Percentiles rank a stretch among this genome's conserved stretches.
These are phyloP conservation scores for Papilio polytes DNA, from an alignment of 1,140 invertebrate genomes.

Conservation along the genomic window DNA sequence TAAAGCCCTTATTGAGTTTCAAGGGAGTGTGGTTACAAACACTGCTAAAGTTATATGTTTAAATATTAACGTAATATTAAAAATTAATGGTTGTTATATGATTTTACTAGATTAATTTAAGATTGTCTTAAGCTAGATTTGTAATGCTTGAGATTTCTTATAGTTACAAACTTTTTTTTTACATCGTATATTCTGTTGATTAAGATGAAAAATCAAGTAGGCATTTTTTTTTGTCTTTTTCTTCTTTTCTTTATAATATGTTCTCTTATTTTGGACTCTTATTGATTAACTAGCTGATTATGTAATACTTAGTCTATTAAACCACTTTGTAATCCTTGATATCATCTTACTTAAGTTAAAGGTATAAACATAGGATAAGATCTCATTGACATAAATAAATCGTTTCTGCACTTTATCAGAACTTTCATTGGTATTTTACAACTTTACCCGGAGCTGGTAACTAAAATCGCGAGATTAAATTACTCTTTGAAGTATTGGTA, in stretches of 20 bases:
- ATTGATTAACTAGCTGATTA: not conserved
- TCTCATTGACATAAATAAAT: slow-evolving; percentile 41
- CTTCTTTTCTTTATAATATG: too few species aligned
- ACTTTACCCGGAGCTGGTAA: slow-evolving; percentile 52
- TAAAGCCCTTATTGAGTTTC: slow-evolving; percentile 37
- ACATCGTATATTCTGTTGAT: too few species aligned
- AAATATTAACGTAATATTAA: too few species aligned
- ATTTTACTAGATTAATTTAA: not conserved
- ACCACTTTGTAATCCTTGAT: not conserved
- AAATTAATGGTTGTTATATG: too few species aligned
- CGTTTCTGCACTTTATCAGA: slow-evolving; percentile 44
- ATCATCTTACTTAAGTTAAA: not conserved
- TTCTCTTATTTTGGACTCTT: too few species aligned
- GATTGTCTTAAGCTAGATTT: too few species aligned
- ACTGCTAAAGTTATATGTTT: slow-evolving; percentile 17
- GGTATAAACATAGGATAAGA: not conserved
- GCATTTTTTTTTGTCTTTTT: too few species aligned
- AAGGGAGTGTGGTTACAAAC: not conserved
- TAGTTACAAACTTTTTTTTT: too few species aligned
- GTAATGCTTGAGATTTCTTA: too few species aligned
- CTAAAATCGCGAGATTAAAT: slow-evolving; percentile 56
- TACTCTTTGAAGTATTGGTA: slow-evolving; percentile 48
- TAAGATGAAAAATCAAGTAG: too few species aligned
- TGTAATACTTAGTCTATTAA: not conserved
- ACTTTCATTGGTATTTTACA: slow-evolving; percentile 65